Base-by-base conservation (phyloP, 2,888 invertebrate genomes). In the Lasioglossum zephyrum region DNA sequence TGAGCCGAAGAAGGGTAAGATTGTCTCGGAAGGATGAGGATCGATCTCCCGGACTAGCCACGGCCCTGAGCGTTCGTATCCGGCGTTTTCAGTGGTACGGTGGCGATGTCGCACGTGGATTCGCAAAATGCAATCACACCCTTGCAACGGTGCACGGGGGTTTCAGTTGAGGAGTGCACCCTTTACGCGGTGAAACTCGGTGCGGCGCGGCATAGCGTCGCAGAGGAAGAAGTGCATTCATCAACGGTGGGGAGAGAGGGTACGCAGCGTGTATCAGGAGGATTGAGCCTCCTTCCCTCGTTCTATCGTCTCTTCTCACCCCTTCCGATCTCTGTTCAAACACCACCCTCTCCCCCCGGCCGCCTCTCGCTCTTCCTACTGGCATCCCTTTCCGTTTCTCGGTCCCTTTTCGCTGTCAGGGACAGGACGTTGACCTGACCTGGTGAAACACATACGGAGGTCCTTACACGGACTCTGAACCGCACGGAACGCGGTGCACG, bases 341-440 rank as follows among this genome's bases (percentile, higher is more conserved):
- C 84, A 22, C 75, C 75, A 31, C 53, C 76, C 63, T 74, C 77
- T 44, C 78, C 0, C 75, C 82, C 86, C 74, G 85, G n/a, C 26
- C 70, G 47, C 47, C 18, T 60, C 31, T 57, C 77, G 63, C 80
- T 82, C 82, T 81, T 76, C 74, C 87, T 84, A 82, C 70, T 82
- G 39, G 72, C 79, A 75, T 73, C 78, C 80, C 75, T 89, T 72
- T 81, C 78, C 84, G 77, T 84, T 85, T 80, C 86, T 75, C 88
- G 78, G 82, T 85, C 82, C 85, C 84, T 72, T 86, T 73, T 88
- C 79, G 73, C 83, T 77, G 85, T 73, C 88, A 90, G 92, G 91
- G 92, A 90, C 92, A 94, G 95, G 95, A 94, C 95, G 93, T 95
- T 95, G 95, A 95, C 95, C 95, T 95, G 95, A 95, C 95, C 95